phyloP scores from a whole-genome alignment of 1,140 invertebrate genomes.

The Drosophila subobscura region DNA sequence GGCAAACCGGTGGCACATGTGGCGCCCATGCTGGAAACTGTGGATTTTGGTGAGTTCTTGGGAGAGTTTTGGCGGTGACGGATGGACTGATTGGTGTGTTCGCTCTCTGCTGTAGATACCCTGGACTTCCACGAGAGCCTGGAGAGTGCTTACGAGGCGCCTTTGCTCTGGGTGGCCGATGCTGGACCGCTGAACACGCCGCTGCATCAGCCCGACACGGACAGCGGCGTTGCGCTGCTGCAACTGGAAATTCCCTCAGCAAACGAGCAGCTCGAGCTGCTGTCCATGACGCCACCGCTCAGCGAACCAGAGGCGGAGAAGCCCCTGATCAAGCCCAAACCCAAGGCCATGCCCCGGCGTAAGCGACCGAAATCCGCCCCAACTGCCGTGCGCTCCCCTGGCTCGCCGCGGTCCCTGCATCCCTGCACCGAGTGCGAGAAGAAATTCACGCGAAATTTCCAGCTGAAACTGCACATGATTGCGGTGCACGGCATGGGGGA shows the following conservation, averaged over 20 bases:
- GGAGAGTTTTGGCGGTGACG: too few species aligned
- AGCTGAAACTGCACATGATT: conserved; percentile 72
- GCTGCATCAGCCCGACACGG: conserved; percentile 34
- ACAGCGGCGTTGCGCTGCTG: conserved; percentile 11
- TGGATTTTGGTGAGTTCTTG: conserved; percentile 62
- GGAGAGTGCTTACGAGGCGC: conserved; percentile 3
- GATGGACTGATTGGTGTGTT: neutral
- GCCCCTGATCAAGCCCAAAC: conserved; percentile 6
- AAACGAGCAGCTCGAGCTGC: conserved; percentile 3
- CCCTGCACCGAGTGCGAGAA: conserved; percentile 71
- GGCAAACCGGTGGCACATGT: conserved; percentile 44
- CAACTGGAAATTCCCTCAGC: neutral
- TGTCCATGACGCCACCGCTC: neutral
- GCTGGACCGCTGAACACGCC: conserved; percentile 57
- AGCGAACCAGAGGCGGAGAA: neutral
- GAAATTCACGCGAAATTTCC: conserved; percentile 79
- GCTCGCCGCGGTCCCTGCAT: conserved; percentile 41
- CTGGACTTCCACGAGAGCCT: conserved; percentile 33
- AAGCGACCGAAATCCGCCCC: neutral
- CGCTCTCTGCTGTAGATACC: conserved; percentile 6
- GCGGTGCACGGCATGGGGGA: conserved; percentile 71
- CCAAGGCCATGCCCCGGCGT: conserved; percentile 5
- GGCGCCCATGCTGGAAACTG: conserved; percentile 42
- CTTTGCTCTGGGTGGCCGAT: conserved; percentile 26
- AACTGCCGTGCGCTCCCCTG: neutral